phyloP scores from a whole-genome alignment of 2,797 vertebrate species.

The Peromyscus attwateri region DNA sequence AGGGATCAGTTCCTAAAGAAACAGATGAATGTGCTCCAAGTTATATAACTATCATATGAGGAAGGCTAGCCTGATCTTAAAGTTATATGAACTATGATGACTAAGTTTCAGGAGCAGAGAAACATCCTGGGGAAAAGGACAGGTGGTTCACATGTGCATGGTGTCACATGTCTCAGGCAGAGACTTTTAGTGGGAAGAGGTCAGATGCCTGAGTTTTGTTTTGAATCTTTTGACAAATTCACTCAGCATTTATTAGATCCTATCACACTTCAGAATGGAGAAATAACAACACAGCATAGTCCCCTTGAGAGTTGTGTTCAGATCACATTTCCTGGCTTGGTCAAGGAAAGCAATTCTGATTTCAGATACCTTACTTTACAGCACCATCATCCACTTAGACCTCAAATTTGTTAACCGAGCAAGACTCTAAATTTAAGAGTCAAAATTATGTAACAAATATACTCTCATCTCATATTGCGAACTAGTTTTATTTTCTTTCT shows the following conservation, averaged over 20 bases:
- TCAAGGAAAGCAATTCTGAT: neutral
- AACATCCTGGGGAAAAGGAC: neutral
- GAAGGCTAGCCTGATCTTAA: neutral
- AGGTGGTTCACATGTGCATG: neutral
- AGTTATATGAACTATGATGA: neutral
- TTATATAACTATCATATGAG: neutral
- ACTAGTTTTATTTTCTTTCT: neutral
- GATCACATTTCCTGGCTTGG: neutral
- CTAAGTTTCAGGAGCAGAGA: neutral
- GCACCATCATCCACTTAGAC: neutral
- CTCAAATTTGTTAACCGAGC: neutral
- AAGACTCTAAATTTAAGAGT: constrained; percentile 9
- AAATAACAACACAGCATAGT: neutral
- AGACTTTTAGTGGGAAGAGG: neutral
- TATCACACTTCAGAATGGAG: neutral
- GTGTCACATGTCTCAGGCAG: neutral
- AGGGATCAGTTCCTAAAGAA: neutral
- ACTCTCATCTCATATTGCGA: neutral
- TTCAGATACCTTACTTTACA: neutral
- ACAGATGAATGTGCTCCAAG: neutral
- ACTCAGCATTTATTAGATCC: neutral
- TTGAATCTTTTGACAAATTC: constrained; percentile 16
- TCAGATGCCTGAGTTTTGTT: neutral
- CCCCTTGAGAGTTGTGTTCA: neutral
- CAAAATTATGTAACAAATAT: neutral